phyloP scores from a whole-genome alignment of 53 echinoderm and acorn worm genomes.

The Zoroaster sp. region DNA sequence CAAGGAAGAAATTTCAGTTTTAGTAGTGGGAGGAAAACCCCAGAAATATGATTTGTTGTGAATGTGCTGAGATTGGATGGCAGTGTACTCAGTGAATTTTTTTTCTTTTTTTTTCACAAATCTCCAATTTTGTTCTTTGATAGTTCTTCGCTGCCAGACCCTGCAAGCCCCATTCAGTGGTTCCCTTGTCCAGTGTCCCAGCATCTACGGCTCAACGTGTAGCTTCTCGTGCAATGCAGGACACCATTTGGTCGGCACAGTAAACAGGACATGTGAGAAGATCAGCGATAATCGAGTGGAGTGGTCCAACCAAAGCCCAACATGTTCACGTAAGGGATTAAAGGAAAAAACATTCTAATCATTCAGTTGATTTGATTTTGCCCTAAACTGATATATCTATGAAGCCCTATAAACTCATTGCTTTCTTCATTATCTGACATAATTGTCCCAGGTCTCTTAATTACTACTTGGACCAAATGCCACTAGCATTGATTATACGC shows the following conservation, averaged over 20 bases:
- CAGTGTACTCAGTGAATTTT: too few species aligned
- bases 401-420: not conserved
- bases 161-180: not conserved
- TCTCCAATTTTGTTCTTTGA: not conserved
- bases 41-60: too few species aligned
- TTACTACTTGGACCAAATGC: too few species aligned
- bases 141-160: not conserved
- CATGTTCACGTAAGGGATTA: not conserved
- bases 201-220: not conserved
- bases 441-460: too few species aligned
- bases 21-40: too few species aligned
- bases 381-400: not conserved
- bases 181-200: not conserved
- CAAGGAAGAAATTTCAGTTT: too few species aligned
- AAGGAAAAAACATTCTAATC: too few species aligned
- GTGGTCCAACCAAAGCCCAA: not conserved
- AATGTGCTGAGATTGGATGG: too few species aligned
- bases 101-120: too few species aligned
- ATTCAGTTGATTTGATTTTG: not conserved
- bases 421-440: too few species aligned
- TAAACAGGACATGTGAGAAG: not conserved
- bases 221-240: not conserved
- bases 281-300: not conserved
- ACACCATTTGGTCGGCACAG: not conserved
- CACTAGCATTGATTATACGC: too few species aligned